Evolutionary conservation across 2,797 vertebrate species (phyloP).

Genomic region (Odontamblyopus rebecca): DNA sequence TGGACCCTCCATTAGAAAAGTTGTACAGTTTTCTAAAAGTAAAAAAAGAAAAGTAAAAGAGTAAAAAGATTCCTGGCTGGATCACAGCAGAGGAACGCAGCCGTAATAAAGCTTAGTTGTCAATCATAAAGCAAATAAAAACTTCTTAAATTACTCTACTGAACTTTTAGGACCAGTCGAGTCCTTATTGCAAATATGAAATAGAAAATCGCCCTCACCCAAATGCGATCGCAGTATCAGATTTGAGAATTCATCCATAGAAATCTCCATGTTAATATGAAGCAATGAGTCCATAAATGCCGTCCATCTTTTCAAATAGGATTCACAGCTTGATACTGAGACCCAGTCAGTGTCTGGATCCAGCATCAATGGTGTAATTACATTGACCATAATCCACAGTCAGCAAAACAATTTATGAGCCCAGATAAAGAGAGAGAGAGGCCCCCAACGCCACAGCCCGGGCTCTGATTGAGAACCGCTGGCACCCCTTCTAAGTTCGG

Average conservation of each 20-base stretch:
- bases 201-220: neutral
- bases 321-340: slow-evolving; percentile 59
- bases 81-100: no score
- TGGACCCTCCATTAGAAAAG: no score
- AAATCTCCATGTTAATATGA: slow-evolving; percentile 45
- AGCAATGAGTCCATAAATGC: slow-evolving; percentile 40
- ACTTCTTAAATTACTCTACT: neutral
- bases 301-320: slow-evolving; percentile 47
- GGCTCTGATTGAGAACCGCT: slow-evolving; percentile 47
- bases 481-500: slow-evolving; percentile 46
- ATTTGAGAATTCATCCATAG: slow-evolving; percentile 10
- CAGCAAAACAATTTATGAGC: slow-evolving; percentile 61
- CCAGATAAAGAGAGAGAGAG: slow-evolving; percentile 45
- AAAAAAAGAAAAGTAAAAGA: neutral
- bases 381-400: slow-evolving; percentile 63
- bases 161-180: neutral
- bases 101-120: no score
- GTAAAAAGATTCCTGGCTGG: no score
- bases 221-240: neutral
- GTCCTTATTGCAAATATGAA: neutral
- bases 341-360: slow-evolving; percentile 42
- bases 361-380: slow-evolving; percentile 52
- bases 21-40: no score
- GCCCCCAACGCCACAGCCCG: slow-evolving; percentile 22
- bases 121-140: neutral